These are phyloP conservation scores for Xiphophorus hellerii DNA, from an alignment of 2,113 vertebrate species.

Conservation along the genomic window DNA sequence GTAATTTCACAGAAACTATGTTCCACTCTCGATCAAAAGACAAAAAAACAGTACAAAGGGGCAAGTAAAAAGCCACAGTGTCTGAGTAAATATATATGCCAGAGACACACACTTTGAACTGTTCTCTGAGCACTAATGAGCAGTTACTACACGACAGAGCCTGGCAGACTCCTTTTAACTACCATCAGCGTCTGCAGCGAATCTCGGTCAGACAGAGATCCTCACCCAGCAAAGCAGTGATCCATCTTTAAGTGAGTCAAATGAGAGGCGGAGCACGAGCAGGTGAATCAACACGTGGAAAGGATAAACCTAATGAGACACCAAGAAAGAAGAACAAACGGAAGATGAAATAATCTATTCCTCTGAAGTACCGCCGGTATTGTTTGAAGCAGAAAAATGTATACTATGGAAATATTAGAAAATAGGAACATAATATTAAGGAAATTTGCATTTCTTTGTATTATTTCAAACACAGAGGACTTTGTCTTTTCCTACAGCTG, in stretches of 20 bases:
- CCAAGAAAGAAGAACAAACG: background rate
- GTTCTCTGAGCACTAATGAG: conserved; percentile 33
- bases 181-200: conserved; percentile 11
- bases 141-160: conserved; percentile 37
- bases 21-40: conserved; percentile 1
- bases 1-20: conserved; percentile 14
- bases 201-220: conserved; percentile 23
- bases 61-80: conserved; percentile 9
- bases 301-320: background rate
- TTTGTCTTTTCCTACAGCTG: background rate
- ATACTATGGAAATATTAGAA: background rate
- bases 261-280: background rate
- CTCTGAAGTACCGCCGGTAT: background rate
- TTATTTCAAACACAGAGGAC: background rate
- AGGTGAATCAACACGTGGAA: conserved; percentile 16
- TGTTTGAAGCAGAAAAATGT: background rate
- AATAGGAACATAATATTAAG: background rate
- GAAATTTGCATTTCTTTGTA: background rate
- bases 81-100: conserved; percentile 18
- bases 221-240: conserved; percentile 27
- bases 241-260: conserved; percentile 19
- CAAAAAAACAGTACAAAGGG: background rate
- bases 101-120: conserved; percentile 38
- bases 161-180: conserved; percentile 41
- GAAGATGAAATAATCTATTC: background rate